Evolutionary conservation across 2,888 invertebrate genomes (phyloP).

Genomic region (Lasioglossum zephyrum): DNA sequence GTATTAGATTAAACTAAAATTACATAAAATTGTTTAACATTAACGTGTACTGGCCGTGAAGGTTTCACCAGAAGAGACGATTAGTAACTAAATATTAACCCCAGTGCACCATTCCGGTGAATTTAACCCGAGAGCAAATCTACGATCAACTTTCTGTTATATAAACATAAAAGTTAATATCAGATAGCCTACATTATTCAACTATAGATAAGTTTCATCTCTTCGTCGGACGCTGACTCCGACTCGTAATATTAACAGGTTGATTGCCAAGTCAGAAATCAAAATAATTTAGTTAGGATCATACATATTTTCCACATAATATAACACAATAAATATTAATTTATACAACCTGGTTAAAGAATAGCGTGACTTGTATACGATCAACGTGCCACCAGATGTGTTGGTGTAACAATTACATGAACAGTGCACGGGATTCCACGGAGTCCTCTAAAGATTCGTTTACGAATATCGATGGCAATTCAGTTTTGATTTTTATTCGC

Average conservation of each 20-base stretch:
- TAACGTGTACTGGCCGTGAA: slow-evolving; percentile 43
- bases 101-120: not conserved
- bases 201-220: not conserved
- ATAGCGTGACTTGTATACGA: not conserved
- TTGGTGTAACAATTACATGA: not conserved
- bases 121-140: not conserved
- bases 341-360: not conserved
- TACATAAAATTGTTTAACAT: slow-evolving; percentile 21
- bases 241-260: too few relatives aligned
- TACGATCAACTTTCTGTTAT: not conserved
- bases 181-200: not conserved
- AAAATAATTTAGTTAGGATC: too few relatives aligned
- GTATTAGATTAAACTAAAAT: slow-evolving; percentile 24
- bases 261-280: too few relatives aligned
- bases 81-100: not conserved
- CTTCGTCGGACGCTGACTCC: not conserved
- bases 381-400: not conserved
- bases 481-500: slow-evolving; percentile 55
- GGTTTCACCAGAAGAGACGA: not conserved
- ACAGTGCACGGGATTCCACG: not conserved
- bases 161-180: not conserved
- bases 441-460: not conserved
- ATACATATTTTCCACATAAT: not conserved
- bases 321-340: not conserved
- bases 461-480: slow-evolving; percentile 55